These are phyloP conservation scores for Gnatocerus cornutus DNA, from an alignment of 2,888 invertebrate species.

Conservation along the genomic window DNA sequence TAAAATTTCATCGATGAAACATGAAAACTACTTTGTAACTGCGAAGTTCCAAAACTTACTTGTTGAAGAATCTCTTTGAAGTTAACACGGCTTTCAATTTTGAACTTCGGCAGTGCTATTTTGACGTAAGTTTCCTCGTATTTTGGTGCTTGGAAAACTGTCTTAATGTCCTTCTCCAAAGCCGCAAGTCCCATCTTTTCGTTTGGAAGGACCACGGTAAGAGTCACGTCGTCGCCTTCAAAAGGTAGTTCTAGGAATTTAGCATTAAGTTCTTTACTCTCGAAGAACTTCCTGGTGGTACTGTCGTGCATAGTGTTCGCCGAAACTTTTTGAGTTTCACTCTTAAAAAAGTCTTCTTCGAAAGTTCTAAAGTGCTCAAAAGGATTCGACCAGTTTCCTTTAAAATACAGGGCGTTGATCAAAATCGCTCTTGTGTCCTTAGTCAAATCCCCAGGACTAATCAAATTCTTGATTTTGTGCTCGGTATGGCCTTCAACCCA, in stretches of 20 bases:
- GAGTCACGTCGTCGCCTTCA: background rate
- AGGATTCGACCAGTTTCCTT: conserved; percentile 13
- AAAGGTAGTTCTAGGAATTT: conserved; percentile 24
- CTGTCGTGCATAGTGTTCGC: conserved; percentile 14
- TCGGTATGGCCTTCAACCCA: conserved; percentile 61
- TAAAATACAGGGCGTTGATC: conserved; percentile 25
- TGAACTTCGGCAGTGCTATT: conserved; percentile 9
- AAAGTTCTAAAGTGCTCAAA: background rate
- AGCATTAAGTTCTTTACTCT: conserved; percentile 6
- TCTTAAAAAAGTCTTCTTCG: conserved; percentile 11
- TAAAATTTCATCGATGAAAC: conserved; percentile 51
- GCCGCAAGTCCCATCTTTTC: conserved; percentile 48
- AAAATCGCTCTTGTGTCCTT: conserved; percentile 6
- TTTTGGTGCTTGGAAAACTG: background rate
- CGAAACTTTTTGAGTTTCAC: background rate
- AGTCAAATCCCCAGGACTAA: conserved; percentile 6
- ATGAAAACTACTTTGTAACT: no score
- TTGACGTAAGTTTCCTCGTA: conserved; percentile 1
- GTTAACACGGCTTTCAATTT: background rate
- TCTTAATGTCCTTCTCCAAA: conserved; percentile 37
- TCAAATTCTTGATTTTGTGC: conserved; percentile 56
- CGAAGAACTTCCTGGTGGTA: background rate
- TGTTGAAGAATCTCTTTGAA: conserved; percentile 7
- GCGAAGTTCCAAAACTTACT: no score
- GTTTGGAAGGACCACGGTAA: conserved; percentile 49